Evolutionary conservation across 2,113 vertebrate species (phyloP).

Genomic region (Aleadryas rufinucha): DNA sequence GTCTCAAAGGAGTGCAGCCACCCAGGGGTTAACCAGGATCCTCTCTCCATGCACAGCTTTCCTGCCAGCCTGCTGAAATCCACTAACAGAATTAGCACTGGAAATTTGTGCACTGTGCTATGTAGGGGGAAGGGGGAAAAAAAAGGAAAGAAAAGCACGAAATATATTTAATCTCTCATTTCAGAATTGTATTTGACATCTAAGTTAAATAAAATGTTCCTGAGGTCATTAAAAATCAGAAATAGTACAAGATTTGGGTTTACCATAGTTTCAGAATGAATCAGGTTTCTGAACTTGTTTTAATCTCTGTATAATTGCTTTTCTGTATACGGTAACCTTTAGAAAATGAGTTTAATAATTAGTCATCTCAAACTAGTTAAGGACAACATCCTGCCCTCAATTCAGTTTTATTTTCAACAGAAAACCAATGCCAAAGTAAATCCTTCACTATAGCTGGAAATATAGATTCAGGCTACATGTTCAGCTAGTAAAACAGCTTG

Average conservation of each 20-base stretch:
- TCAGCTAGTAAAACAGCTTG: not conserved
- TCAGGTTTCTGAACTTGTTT: constrained; percentile 70
- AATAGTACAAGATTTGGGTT: constrained; percentile 65
- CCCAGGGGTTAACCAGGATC: not conserved
- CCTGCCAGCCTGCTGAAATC: constrained; percentile 19
- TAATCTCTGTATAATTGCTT: constrained; percentile 60
- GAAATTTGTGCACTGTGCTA: constrained; percentile 20
- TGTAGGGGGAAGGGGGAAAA: not conserved
- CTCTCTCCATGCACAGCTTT: not conserved
- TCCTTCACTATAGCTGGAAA: constrained; percentile 11
- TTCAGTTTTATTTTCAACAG: constrained; percentile 70
- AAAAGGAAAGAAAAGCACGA: not conserved
- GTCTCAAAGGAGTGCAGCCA: not conserved
- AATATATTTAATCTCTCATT: constrained; percentile 61
- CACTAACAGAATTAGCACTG: constrained; percentile 44
- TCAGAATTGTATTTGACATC: constrained; percentile 62
- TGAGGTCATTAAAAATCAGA: constrained; percentile 72
- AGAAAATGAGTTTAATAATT: constrained; percentile 77
- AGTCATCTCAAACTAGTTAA: constrained; percentile 76
- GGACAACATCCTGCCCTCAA: constrained; percentile 71
- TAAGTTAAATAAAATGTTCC: constrained; percentile 70
- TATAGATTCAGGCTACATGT: not conserved
- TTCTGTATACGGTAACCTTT: constrained; percentile 76
- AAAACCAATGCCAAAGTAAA: constrained; percentile 50
- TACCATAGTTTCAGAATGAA: constrained; percentile 77